Evolutionary conservation across 64 coral and sea anemone genomes (phyloP).

Genomic region (Porites lutea): DNA sequence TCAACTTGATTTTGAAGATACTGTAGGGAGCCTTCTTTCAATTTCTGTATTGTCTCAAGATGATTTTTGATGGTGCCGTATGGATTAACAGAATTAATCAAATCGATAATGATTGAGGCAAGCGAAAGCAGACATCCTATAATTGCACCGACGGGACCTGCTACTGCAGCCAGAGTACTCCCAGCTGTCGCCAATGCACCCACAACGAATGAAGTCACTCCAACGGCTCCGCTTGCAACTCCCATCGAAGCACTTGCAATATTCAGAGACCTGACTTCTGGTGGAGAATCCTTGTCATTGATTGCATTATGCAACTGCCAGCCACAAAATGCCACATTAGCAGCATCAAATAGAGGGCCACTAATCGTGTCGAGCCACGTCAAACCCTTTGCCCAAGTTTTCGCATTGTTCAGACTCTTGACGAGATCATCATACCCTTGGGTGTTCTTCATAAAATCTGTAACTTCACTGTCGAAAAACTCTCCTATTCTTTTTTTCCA

Average conservation of each 20-base stretch:
- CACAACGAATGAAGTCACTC: conserved; percentile 28
- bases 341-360: too few relatives aligned
- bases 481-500: conserved; percentile 8
- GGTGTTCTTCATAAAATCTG: conserved; percentile 24
- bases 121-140: too few relatives aligned
- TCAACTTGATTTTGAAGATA: conserved; percentile 40
- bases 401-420: conserved; percentile 7
- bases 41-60: conserved; percentile 35
- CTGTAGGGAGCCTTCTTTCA: conserved; percentile 28
- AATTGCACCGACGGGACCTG: too few relatives aligned
- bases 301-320: not conserved
- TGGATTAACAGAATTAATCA: too few relatives aligned
- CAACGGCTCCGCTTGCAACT: conserved; percentile 26
- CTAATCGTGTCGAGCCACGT: not conserved
- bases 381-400: conserved; percentile 6
- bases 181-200: conserved; percentile 38
- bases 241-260: not conserved
- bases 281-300: conserved; percentile 25
- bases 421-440: conserved; percentile 47
- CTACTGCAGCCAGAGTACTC: not conserved
- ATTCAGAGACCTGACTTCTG: not conserved
- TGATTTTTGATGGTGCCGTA: conserved; percentile 41
- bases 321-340: too few relatives aligned
- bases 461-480: not conserved
- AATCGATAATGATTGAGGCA: too few relatives aligned